These are phyloP conservation scores for Synanthedon myopaeformis DNA, from an alignment of 2,888 invertebrate species.

Conservation along the genomic window DNA sequence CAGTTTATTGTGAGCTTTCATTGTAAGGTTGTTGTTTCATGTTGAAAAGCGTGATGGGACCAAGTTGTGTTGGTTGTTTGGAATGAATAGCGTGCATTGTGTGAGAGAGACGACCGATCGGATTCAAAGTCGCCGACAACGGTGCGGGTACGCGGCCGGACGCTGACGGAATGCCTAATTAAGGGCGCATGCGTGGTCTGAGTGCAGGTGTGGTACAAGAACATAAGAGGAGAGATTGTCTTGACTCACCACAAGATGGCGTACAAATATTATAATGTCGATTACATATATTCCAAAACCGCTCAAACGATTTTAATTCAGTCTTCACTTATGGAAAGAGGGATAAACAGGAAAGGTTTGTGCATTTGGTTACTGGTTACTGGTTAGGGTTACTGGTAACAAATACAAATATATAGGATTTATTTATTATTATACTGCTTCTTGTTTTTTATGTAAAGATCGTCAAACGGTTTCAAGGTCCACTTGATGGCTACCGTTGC, in stretches of 20 bases:
- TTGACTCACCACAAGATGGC: neutral
- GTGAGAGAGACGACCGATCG: constrained; percentile 44
- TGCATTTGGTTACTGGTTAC: too few species aligned
- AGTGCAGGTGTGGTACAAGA: constrained; percentile 17
- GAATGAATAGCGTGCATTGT: constrained; percentile 62
- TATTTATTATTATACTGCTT: too few species aligned
- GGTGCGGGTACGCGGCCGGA: constrained; percentile 58
- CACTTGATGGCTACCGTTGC: too few species aligned
- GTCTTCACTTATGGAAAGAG: too few species aligned
- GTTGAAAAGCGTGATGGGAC: constrained; percentile 38
- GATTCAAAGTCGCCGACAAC: constrained; percentile 55
- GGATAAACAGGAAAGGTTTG: too few species aligned
- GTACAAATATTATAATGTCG: too few species aligned
- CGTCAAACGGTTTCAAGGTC: too few species aligned
- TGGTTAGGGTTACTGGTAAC: too few species aligned
- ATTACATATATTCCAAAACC: too few species aligned
- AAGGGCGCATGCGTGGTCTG: constrained; percentile 66
- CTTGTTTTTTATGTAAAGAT: too few species aligned
- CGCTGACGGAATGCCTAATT: constrained; percentile 66
- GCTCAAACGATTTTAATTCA: too few species aligned
- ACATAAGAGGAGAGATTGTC: constrained; percentile 3
- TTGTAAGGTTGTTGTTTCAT: constrained; percentile 41
- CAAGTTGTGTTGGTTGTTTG: constrained; percentile 18
- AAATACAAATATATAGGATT: too few species aligned
- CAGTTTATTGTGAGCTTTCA: constrained; percentile 22